Evolutionary conservation across 2,113 vertebrate genomes (phyloP).

Genomic region (Peromyscus polionotus): DNA sequence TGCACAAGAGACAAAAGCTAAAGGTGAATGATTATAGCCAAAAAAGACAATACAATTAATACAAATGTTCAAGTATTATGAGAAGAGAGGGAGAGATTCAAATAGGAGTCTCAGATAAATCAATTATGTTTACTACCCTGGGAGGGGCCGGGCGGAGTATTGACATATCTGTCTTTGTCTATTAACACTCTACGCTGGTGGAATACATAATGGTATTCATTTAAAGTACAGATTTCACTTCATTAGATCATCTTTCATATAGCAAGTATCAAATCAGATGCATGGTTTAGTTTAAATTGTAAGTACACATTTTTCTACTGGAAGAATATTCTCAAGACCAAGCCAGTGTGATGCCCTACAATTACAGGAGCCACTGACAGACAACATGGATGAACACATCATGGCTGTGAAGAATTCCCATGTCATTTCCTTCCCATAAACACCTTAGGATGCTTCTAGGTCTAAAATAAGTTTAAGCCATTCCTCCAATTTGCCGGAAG

Average conservation of each 20-base stretch:
- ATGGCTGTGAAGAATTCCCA: background rate
- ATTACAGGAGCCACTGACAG: background rate
- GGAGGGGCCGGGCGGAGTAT: background rate
- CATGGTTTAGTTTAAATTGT: conserved; percentile 27
- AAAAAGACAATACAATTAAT: conserved; percentile 26
- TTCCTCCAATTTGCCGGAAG: background rate
- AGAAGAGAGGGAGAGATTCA: conserved; percentile 6
- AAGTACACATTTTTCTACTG: background rate
- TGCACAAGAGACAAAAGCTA: conserved; percentile 73
- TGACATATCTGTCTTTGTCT: background rate
- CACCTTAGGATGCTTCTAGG: background rate
- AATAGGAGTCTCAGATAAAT: conserved; percentile 50
- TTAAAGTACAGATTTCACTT: conserved; percentile 17
- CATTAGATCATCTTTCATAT: background rate
- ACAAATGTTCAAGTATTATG: conserved; percentile 72
- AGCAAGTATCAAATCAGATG: conserved; percentile 12
- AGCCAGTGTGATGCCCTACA: background rate
- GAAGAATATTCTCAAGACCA: background rate
- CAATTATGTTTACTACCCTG: background rate
- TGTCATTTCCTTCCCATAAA: background rate
- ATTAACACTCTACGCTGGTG: background rate
- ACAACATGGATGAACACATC: background rate
- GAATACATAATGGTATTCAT: background rate
- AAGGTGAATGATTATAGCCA: conserved; percentile 57
- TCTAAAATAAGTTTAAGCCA: background rate